Conservation (phyloP, 92 coral and sea anemone species). For the Desmophyllum pertusum region DNA sequence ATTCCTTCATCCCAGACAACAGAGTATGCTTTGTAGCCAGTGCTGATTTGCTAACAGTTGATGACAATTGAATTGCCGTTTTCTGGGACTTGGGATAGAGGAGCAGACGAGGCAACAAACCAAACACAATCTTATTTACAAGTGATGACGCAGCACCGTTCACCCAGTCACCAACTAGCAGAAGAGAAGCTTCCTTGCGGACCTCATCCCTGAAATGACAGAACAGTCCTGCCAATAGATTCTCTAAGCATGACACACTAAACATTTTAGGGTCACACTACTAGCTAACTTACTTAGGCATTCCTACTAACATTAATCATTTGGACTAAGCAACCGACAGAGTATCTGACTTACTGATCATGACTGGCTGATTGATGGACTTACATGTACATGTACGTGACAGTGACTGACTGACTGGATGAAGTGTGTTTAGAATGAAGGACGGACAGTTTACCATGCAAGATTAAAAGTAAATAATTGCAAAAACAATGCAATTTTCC, state of each 20-base stretch:
- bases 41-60: conserved; percentile 43
- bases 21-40: conserved; percentile 61
- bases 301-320: not conserved
- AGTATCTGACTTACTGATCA: no score
- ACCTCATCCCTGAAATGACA: conserved; percentile 59
- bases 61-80: conserved; percentile 45
- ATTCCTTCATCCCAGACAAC: conserved; percentile 63
- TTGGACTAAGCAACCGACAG: no score
- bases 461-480: no score
- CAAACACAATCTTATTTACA: conserved; percentile 64
- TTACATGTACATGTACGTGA: conserved; percentile 11
- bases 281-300: no score
- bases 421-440: no score
- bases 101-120: conserved; percentile 51
- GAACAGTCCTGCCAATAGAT: not conserved
- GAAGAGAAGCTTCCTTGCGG: conserved; percentile 53
- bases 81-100: conserved; percentile 44
- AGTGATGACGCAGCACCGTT: conserved; percentile 38
- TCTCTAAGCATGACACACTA: not conserved
- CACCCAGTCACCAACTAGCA: conserved; percentile 53
- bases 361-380: no score
- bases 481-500: no score
- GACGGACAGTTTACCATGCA: no score
- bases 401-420: not conserved
- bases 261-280: not conserved